Evolutionary conservation across 2,888 invertebrate species (phyloP), one percentile per base, ranked within the genome.

Genomic region (Biston stratarius): DNA sequence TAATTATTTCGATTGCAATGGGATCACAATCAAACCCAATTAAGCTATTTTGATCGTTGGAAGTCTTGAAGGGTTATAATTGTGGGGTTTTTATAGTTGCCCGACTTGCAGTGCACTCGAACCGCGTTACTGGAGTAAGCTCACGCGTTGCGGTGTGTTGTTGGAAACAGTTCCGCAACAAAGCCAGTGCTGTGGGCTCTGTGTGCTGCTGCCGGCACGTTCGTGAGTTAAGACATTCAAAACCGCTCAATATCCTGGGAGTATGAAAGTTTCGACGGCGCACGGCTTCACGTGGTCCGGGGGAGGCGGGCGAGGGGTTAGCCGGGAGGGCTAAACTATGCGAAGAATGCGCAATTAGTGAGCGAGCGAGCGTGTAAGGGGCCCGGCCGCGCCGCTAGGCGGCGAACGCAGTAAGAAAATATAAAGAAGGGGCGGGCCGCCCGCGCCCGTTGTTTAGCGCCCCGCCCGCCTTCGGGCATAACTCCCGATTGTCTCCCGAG

Each of bases 261-360:
- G 92, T 91, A 92, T 91, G 94, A 93, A 94, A 94, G 91, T 94
- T 94, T 93, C 89, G 91, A 88, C 90, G 90, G 91, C 90, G 90
- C 92, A 91, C 92, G 91, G 92, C 89, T 93, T 93, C 92, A 93
- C 91, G 91, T 92, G 93, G 91, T 93, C 92, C 91, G 89, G 91
- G 90, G 87, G 90, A 84, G 92, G 90, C 83, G 84, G 89, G 91
- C 89, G 93, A 88, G 91, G 94, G 94, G 94, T 87, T 86, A 92
- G 94, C 91, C 92, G 92, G 95, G 95, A 95, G 96, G 95, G 95
- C 96, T 96, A 97, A 97, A 97, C 97, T 97, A 97, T 97, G 97
- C 97, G 96, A 97, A 97, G 97, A 97, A 97, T 97, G 97, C 97
- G 97, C 97, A 97, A 97, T 98, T 97, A 97, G 97, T 97, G 97